A percentile compares a stretch with the other conserved stretches of the same genome.
Evolutionary conservation across 2,113 vertebrate species (phyloP).

Genomic region (Lepisosteus oculatus): DNA sequence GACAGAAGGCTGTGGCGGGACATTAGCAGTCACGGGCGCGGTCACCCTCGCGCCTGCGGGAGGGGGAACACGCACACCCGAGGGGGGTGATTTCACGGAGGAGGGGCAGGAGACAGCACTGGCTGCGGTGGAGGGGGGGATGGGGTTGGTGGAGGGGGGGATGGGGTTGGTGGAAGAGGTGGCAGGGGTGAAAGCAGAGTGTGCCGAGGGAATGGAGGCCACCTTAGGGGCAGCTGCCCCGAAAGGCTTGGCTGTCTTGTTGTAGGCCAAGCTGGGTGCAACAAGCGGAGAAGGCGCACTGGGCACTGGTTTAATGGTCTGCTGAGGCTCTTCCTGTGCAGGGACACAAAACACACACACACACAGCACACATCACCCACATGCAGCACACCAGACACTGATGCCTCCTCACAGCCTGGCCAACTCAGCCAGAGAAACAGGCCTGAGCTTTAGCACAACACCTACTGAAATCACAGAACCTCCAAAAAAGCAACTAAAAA

Average conservation of each 20-base stretch:
- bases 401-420: slow-evolving; percentile 23
- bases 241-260: slow-evolving; percentile 83
- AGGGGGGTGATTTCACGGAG: slow-evolving; percentile 44
- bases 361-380: slow-evolving; percentile 65
- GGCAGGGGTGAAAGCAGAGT: slow-evolving; percentile 86
- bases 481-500: too few species aligned
- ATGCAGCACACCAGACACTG: slow-evolving; percentile 58
- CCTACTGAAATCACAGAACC: too few species aligned
- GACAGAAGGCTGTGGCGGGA: slow-evolving; percentile 75
- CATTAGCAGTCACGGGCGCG: slow-evolving; percentile 58
- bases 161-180: slow-evolving; percentile 55
- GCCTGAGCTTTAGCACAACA: too few species aligned
- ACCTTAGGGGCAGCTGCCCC: slow-evolving; percentile 76
- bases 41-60: slow-evolving; percentile 73
- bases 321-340: slow-evolving; percentile 74
- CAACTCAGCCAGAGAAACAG: too few species aligned
- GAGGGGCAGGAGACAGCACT: slow-evolving; percentile 45
- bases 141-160: slow-evolving; percentile 40
- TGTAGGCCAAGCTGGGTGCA: slow-evolving; percentile 71
- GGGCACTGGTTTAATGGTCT: slow-evolving; percentile 89
- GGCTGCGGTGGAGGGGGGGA: slow-evolving; percentile 43
- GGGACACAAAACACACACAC: slow-evolving; percentile 69
- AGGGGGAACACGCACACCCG: slow-evolving; percentile 40
- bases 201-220: slow-evolving; percentile 87
- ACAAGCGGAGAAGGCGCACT: slow-evolving; percentile 68